Base-by-base conservation (phyloP, 2,113 vertebrate genomes). In the Phrynocephalus versicolor region DNA sequence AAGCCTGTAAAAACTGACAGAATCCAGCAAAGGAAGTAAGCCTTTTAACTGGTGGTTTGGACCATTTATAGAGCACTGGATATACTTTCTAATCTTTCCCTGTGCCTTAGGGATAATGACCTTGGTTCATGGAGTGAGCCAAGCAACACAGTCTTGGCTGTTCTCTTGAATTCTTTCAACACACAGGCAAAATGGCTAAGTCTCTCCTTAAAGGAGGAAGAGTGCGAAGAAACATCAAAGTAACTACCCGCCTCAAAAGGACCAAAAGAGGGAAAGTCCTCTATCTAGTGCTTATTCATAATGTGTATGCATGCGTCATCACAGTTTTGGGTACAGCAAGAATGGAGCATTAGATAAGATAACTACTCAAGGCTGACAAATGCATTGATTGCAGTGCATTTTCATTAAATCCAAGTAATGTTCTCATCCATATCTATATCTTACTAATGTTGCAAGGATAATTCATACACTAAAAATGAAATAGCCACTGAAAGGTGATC, bases 231-330 rank as follows among this genome's bases (percentile, higher is more conserved):
- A 67, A 67, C 27, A 25, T 67, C 23, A 10, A 12, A 35, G 3
- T 33, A 64, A 2, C 85, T 82, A 85, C 15, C 0, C 5, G 3
- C 19, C 16, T 35, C 79, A 45, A 72, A 1, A 3, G 75, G 0
- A 0, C 79, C 15, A 88, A 85, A 86, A 37, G 37, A 57, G 3
- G 55, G 35, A 80, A 80, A 27, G 6, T 67, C 39, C 41, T 18
- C 41, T 15, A 87, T 72, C 62, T 37, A 85, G 3, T 77, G 23
- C 19, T 37, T 87, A 74, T 88, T 81, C 72, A 88, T 71, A 71
- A 9, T 87, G 74, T 18, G 57, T 74, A 69, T 23, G 18, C 5
- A 37, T 23, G 25, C 55, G 8, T 57, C 0, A 0, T 55, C 12
- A 72, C 39, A 18, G 58, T 85, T 58, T 55, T 15, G 23, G 27